These are phyloP conservation scores for Platorchestia sp. DNA, from an alignment of 1,140 invertebrate genomes.

Conservation along the genomic window DNA sequence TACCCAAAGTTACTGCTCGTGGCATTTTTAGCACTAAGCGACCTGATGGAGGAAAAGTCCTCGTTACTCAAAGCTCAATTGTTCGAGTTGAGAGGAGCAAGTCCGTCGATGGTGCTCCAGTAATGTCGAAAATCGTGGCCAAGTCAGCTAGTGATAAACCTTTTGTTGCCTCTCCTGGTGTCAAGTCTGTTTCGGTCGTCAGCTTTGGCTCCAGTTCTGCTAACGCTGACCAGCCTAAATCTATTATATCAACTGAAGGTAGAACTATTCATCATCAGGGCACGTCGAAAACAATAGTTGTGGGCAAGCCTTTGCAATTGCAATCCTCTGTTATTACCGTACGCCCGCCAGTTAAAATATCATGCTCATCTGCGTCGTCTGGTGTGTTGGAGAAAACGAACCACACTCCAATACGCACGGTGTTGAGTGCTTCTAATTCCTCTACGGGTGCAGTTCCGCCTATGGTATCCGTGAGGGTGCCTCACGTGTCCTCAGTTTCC, in stretches of 20 bases:
- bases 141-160: slow-evolving; percentile 17
- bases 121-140: not conserved
- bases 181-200: slow-evolving; percentile 20
- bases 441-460: not conserved
- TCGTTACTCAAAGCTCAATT: slow-evolving; percentile 18
- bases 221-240: not conserved
- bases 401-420: not conserved
- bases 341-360: slow-evolving; percentile 11
- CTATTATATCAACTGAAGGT: not conserved
- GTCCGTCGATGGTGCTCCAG: slow-evolving; percentile 25
- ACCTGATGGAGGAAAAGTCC: not conserved
- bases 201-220: slow-evolving; percentile 20
- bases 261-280: not conserved
- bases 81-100: slow-evolving; percentile 38
- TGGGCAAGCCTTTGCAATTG: slow-evolving; percentile 9
- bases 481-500: not conserved
- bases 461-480: not conserved
- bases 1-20: slow-evolving; percentile 28
- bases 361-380: not conserved
- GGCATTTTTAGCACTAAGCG: not conserved
- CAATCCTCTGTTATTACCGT: not conserved
- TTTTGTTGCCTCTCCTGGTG: not conserved
- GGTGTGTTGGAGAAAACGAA: not conserved
- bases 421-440: not conserved
- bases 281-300: slow-evolving; percentile 27